These are phyloP conservation scores for Pachliopta kotzebuea DNA, from an alignment of 2,888 invertebrate genomes.

Conservation along the genomic window DNA sequence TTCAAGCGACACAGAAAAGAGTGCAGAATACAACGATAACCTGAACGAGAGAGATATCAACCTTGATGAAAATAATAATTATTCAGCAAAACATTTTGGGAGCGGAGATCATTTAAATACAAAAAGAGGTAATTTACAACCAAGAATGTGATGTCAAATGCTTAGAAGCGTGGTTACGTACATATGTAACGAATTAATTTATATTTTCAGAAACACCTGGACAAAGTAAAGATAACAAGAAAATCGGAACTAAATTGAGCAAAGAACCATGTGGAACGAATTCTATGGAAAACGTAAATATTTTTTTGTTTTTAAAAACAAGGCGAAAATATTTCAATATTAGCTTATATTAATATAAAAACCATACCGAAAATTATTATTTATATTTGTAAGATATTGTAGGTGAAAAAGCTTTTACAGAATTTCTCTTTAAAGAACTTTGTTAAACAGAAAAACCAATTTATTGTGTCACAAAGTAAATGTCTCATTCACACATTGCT, in stretches of 20 bases:
- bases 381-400: too few relatives aligned
- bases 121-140: constrained; percentile 6
- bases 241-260: not conserved
- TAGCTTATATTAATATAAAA: too few relatives aligned
- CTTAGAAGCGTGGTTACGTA: too few relatives aligned
- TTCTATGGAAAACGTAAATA: not conserved
- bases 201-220: constrained; percentile 3
- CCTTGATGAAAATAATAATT: not conserved
- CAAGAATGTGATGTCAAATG: not conserved
- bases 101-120: constrained; percentile 18
- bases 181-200: not conserved
- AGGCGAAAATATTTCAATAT: not conserved
- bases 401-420: too few relatives aligned
- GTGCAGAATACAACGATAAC: not conserved
- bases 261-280: not conserved
- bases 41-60: not conserved
- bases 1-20: not conserved
- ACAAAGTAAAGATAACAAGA: not conserved
- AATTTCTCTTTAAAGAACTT: too few relatives aligned
- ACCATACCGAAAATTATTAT: too few relatives aligned
- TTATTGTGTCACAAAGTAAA: not conserved
- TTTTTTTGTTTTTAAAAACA: not conserved
- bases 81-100: constrained; percentile 11
- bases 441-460: not conserved
- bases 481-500: not conserved